Evolutionary conservation across 2,888 invertebrate genomes (phyloP).

Genomic region (Parascotia fuliginaria): DNA sequence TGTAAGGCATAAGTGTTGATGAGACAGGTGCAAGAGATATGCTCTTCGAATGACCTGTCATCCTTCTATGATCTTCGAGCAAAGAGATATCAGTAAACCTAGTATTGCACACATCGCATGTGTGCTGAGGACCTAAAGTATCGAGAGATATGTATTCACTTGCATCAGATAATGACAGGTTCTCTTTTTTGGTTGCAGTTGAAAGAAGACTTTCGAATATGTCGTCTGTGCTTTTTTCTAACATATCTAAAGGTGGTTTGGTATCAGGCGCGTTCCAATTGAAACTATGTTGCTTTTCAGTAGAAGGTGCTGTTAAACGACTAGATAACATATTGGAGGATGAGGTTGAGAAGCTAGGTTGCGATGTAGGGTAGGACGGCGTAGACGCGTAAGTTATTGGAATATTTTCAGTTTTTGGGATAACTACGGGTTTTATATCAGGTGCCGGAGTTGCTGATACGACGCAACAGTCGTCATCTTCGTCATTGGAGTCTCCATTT

Average conservation of each 20-base stretch:
- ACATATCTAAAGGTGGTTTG: conserved; percentile 72
- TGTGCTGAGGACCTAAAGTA: conserved; percentile 85
- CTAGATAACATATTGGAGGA: conserved; percentile 48
- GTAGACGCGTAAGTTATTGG: conserved; percentile 54
- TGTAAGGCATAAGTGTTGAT: conserved; percentile 72
- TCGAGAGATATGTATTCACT: conserved; percentile 89
- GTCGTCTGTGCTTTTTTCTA: conserved; percentile 80
- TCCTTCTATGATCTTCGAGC: conserved; percentile 82
- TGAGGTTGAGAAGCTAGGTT: conserved; percentile 51
- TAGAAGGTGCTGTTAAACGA: conserved; percentile 56
- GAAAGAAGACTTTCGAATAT: conserved; percentile 79
- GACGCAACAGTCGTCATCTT: conserved; percentile 81
- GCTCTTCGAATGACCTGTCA: conserved; percentile 84
- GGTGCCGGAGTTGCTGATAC: conserved; percentile 79
- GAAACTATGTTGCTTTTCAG: conserved; percentile 78
- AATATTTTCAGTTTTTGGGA: conserved; percentile 70
- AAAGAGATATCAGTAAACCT: conserved; percentile 84
- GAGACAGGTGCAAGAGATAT: conserved; percentile 58
- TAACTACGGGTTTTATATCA: conserved; percentile 70
- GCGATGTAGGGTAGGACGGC: conserved; percentile 55
- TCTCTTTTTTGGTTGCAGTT: conserved; percentile 70
- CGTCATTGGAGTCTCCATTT: conserved; percentile 79
- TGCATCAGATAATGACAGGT: conserved; percentile 64
- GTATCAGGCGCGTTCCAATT: conserved; percentile 81
- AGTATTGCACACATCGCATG: conserved; percentile 87